phyloP scores from a whole-genome alignment of 2,797 vertebrate genomes.

The Meda fulgida region DNA sequence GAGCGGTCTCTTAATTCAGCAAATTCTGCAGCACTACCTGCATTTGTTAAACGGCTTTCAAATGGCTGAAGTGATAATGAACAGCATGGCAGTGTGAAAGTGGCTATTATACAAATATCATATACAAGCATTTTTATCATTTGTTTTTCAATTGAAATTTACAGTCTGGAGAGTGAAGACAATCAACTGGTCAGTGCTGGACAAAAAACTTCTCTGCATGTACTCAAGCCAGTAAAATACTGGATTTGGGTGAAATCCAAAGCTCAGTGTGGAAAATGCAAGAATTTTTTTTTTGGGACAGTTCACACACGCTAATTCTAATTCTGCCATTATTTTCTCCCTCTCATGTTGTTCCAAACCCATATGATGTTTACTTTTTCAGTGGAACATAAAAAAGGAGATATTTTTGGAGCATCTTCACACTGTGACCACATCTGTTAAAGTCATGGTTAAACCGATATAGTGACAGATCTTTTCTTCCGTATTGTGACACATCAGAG shows the following conservation, averaged over 20 bases:
- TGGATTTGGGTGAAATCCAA: conserved; percentile 14
- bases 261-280: conserved; percentile 4
- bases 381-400: background rate
- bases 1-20: conserved; percentile 52
- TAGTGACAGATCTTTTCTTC: background rate
- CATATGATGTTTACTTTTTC: conserved; percentile 21
- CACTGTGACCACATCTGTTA: background rate
- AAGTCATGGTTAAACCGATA: background rate
- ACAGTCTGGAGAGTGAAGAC: background rate
- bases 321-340: conserved; percentile 17
- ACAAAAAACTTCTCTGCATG: background rate
- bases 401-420: background rate
- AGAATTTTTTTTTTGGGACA: background rate
- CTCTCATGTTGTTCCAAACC: background rate
- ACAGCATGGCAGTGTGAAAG: background rate
- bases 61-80: conserved; percentile 29
- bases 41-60: conserved; percentile 43
- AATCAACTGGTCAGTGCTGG: conserved; percentile 13
- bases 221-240: background rate
- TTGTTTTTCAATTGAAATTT: conserved; percentile 10
- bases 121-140: conserved; percentile 30
- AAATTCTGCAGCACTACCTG: conserved; percentile 56
- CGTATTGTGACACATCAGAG: background rate
- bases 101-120: conserved; percentile 27
- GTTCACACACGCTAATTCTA: background rate